These are phyloP conservation scores for Tortrix viridana DNA, from an alignment of 2,888 invertebrate genomes.

Conservation along the genomic window DNA sequence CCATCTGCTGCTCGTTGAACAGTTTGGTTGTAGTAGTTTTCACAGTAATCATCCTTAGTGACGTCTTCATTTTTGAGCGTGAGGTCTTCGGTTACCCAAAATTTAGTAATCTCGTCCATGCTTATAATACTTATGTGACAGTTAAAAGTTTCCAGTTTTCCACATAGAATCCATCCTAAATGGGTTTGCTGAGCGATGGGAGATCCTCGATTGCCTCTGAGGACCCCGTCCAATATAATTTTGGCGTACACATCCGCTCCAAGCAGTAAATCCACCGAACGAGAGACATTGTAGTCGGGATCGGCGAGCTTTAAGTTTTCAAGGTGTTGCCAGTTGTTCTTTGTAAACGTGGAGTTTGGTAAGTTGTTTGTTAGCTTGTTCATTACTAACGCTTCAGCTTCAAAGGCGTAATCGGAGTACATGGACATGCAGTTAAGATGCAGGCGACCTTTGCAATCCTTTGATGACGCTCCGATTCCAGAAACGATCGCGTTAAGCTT, in stretches of 20 bases:
- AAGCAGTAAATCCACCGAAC: slow-evolving; percentile 23
- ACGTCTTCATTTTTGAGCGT: not conserved
- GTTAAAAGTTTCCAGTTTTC: slow-evolving; percentile 35
- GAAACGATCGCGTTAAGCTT: slow-evolving; percentile 30
- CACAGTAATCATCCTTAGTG: slow-evolving; percentile 32
- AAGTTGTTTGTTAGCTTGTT: slow-evolving; percentile 26
- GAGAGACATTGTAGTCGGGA: slow-evolving; percentile 22
- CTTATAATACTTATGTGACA: slow-evolving; percentile 37
- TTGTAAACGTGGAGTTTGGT: slow-evolving; percentile 27
- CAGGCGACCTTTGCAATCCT: slow-evolving; percentile 21
- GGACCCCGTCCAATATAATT: slow-evolving; percentile 28
- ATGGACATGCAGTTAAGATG: slow-evolving; percentile 18
- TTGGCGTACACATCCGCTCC: slow-evolving; percentile 17
- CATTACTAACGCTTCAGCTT: slow-evolving; percentile 21
- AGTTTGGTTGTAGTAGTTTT: slow-evolving; percentile 34
- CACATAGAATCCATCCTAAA: slow-evolving; percentile 37
- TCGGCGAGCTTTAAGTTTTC: slow-evolving; percentile 32
- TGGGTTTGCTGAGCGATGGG: slow-evolving; percentile 35
- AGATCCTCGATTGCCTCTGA: not conserved
- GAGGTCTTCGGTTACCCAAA: slow-evolving; percentile 37
- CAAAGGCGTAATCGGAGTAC: slow-evolving; percentile 19
- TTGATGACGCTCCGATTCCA: slow-evolving; percentile 25
- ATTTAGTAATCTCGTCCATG: slow-evolving; percentile 35
- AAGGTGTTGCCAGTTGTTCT: slow-evolving; percentile 27
- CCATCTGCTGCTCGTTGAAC: slow-evolving; percentile 18